phyloP scores from a whole-genome alignment of 2,797 vertebrate species.

The Nothura maculosa region DNA sequence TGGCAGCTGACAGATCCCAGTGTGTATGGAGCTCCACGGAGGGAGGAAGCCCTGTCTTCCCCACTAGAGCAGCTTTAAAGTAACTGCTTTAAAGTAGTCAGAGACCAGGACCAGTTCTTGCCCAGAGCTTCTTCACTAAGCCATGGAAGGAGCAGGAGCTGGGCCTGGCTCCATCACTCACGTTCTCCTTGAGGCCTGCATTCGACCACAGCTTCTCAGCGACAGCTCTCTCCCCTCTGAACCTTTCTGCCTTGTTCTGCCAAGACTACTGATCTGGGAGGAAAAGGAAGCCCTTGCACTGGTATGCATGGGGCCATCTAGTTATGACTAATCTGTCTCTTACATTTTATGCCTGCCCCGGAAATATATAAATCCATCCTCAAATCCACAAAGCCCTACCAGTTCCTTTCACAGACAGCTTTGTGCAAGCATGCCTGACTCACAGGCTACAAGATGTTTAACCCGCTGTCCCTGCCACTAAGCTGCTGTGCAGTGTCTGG shows the following conservation, averaged over 20 bases:
- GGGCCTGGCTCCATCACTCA: neutral
- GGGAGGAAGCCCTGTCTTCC: neutral
- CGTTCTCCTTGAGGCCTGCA: fast-evolving
- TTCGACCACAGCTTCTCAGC: fast-evolving
- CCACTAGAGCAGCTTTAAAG: neutral
- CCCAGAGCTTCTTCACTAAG: neutral
- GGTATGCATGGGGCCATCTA: neutral
- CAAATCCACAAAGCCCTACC: slow-evolving; percentile 31
- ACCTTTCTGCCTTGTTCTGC: neutral
- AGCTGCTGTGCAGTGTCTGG: neutral
- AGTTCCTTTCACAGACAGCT: slow-evolving; percentile 1
- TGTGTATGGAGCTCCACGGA: fast-evolving
- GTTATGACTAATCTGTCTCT: slow-evolving; percentile 45
- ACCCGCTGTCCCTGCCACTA: neutral
- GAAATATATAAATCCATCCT: slow-evolving; percentile 33
- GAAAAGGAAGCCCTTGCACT: neutral
- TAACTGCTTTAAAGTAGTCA: neutral
- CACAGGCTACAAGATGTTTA: neutral
- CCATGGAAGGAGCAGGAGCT: neutral
- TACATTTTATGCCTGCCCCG: slow-evolving; percentile 34
- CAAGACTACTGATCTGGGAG: neutral
- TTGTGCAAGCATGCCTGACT: neutral
- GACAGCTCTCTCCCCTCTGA: neutral
- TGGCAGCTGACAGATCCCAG: neutral
- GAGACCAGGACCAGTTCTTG: neutral